Base-by-base conservation (phyloP, 1,140 invertebrate species). In the Cydia strobilella region DNA sequence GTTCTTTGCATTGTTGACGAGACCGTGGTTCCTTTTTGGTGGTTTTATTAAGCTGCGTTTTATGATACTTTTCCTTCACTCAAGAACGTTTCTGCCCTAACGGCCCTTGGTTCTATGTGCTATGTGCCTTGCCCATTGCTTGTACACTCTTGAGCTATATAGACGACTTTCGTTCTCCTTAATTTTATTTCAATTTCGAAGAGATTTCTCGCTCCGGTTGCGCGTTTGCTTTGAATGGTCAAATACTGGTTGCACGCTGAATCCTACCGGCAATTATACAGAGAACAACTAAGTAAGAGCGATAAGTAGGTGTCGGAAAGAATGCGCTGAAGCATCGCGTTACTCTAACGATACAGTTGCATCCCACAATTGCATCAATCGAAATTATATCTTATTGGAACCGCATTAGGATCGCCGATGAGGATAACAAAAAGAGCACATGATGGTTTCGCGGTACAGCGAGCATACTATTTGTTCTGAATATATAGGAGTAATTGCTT, bases 401-500 rank as follows among this genome's bases (percentile, higher is more conserved):
- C 15, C 18, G 20, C 20, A 59, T 23, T 59, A 59, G n/a, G 54
- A 10, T 59, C 54, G 1, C 54, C 9, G 54, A 5, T 4, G 6
- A 51, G 45, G 18, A n/a, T 20, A 23, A 59, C 10, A 59, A 59
- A 59, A 59, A 23, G 4, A 51, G 48, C 54, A 23, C 54, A 23
- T 59, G 54, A 59, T 59, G 54, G 78, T 82, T 84, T 79, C 74
- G 77, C 82, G 82, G 75, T 79, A 86, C 74, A 86, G 76, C 74
- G 82, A 82, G 77, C 84, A 84, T 72, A 77, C 76, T 79, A 82
- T 81, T 84, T 83, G 81, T 79, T 80, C 78, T 83, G 78, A 79
- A 79, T 80, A 78, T 79, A 79, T 80, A 77, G 75, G 82, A 77
- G 78, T 65, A 80, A 77, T 62, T 75, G 76, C 51, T 73, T 59